A percentile compares a stretch with the other conserved stretches of the same genome.
Conservation (phyloP, 2,797 vertebrate genomes). For the Pangasius djambal region DNA sequence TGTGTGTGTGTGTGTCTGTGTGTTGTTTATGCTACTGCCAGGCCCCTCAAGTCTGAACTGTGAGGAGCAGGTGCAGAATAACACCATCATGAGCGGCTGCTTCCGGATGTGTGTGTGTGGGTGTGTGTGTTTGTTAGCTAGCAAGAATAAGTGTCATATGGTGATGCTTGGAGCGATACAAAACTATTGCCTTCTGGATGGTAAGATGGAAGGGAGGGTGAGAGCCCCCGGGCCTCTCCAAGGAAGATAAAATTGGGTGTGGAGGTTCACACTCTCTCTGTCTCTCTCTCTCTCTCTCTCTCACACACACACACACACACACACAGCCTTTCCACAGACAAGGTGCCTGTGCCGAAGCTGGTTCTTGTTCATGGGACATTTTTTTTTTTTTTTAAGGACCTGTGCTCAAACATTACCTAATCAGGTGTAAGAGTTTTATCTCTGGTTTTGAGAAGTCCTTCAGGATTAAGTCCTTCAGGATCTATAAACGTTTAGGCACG, state of each 20-base stretch:
- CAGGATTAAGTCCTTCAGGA: not conserved
- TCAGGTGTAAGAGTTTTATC: not conserved
- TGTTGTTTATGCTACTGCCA: slow-evolving; percentile 40
- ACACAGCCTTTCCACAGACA: not conserved
- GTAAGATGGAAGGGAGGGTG: slow-evolving; percentile 45
- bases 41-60: slow-evolving; percentile 55
- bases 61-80: slow-evolving; percentile 61
- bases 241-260: slow-evolving; percentile 25
- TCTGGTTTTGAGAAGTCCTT: not conserved
- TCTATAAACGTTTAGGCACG: not conserved
- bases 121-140: slow-evolving; percentile 49
- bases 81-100: slow-evolving; percentile 55
- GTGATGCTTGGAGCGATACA: slow-evolving; percentile 52
- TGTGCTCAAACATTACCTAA: not conserved
- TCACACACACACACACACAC: not conserved
- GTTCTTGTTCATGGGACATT: not conserved
- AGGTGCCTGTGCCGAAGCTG: not conserved
- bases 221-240: slow-evolving; percentile 16
- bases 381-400: not conserved
- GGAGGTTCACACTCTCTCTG: not conserved
- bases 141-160: slow-evolving; percentile 59
- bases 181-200: slow-evolving; percentile 54
- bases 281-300: not conserved
- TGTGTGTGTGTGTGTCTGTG: slow-evolving; percentile 16
- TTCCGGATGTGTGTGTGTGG: slow-evolving; percentile 53